Percentiles rank a stretch among this genome's conserved stretches.
Evolutionary conservation across 2,113 vertebrate species (phyloP).

Genomic region (Cololabis saira): DNA sequence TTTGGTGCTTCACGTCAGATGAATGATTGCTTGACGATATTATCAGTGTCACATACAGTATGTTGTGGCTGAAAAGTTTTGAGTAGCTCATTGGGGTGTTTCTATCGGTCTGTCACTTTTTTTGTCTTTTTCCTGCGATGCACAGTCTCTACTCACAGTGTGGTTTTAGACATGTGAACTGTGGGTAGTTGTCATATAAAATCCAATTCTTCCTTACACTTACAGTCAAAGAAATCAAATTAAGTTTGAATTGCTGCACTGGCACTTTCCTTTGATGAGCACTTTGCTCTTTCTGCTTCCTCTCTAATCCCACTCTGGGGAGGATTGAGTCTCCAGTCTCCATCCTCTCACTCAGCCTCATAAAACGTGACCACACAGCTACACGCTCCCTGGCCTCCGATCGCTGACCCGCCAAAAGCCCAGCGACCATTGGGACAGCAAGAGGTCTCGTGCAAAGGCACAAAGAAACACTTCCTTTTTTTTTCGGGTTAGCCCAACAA

Average conservation of each 20-base stretch:
- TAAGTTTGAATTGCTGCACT: conserved; percentile 66
- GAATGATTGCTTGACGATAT: no score
- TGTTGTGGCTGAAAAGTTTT: no score
- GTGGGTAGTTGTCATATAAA: conserved; percentile 72
- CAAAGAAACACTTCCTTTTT: conserved; percentile 2
- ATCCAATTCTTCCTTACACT: conserved; percentile 51
- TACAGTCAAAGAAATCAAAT: conserved; percentile 52
- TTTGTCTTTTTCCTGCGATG: conserved; percentile 7
- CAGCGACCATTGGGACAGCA: conserved; percentile 24
- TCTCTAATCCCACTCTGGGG: conserved; percentile 69
- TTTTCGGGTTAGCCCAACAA: conserved; percentile 1
- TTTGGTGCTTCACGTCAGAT: no score
- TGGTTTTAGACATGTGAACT: conserved; percentile 60
- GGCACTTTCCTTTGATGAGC: conserved; percentile 73
- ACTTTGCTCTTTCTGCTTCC: conserved; percentile 60
- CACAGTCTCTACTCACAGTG: conserved; percentile 14
- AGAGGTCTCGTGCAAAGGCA: conserved; percentile 1
- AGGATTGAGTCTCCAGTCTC: conserved; percentile 55
- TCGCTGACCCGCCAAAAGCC: conserved; percentile 41
- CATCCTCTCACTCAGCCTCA: conserved; percentile 43
- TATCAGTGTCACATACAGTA: no score
- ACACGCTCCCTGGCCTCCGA: conserved; percentile 48
- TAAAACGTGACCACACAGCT: conserved; percentile 73
- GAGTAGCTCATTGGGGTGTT: no score
- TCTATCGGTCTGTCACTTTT: not conserved